Evolutionary conservation across 2,113 vertebrate genomes (phyloP).

Genomic region (Fukomys damarensis): DNA sequence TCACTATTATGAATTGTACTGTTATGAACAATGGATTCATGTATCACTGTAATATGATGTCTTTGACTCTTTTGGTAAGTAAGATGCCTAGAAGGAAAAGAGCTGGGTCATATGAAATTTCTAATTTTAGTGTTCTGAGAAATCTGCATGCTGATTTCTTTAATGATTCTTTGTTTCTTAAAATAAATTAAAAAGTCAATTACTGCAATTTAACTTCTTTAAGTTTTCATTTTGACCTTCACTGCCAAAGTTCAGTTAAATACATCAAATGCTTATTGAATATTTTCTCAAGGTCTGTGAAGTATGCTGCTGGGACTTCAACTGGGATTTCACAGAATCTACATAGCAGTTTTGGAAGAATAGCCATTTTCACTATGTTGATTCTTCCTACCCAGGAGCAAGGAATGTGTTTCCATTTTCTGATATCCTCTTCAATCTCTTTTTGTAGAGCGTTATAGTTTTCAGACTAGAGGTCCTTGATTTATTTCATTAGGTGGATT

Average conservation of each 20-base stretch:
- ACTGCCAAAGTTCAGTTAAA: constrained; percentile 63
- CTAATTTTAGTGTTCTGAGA: not conserved
- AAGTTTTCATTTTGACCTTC: constrained; percentile 50
- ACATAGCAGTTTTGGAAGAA: too few species aligned
- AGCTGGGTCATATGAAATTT: not conserved
- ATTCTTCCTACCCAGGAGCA: too few species aligned
- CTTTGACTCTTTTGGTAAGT: not conserved
- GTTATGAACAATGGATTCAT: not conserved
- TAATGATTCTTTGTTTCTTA: not conserved
- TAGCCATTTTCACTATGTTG: too few species aligned
- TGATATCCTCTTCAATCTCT: too few species aligned
- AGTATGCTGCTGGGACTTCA: too few species aligned
- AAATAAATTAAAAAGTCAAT: constrained; percentile 46
- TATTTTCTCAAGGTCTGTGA: too few species aligned
- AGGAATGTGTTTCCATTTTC: too few species aligned
- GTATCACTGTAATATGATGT: not conserved
- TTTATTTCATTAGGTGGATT: too few species aligned
- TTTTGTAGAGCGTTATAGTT: too few species aligned
- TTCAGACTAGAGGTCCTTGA: too few species aligned
- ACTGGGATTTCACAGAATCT: too few species aligned
- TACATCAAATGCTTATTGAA: constrained; percentile 52
- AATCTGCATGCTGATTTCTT: not conserved
- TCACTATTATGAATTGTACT: not conserved
- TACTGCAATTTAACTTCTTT: constrained; percentile 27
- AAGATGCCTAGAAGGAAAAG: not conserved